Base-by-base conservation (phyloP, 2,888 invertebrate genomes). In the Zygaena filipendulae region DNA sequence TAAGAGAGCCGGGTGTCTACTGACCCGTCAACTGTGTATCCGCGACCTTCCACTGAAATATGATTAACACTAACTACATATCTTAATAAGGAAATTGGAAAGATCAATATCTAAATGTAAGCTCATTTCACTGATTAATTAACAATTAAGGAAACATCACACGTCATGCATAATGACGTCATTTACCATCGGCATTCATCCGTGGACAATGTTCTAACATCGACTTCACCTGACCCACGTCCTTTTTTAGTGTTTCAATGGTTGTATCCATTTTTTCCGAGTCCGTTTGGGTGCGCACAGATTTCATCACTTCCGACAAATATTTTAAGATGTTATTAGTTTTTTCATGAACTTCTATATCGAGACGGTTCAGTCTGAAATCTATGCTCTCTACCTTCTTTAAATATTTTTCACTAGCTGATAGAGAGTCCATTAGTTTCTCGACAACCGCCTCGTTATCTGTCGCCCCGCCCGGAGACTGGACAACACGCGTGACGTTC, bases 341-440 rank as follows among this genome's bases (percentile, higher is more conserved):
- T 43, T 74, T 77, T 33, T 77, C 75, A 30, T 77, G 77, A 4
- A 77, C 52, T 52, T 77, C 77, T 28, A 71, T 72, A 30, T 77
- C 75, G 20, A 77, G 42, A 12, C 77, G 53, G 34, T 75, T 79
- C 11, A 79, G 42, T 49, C 66, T 52, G 31, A 64, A 79, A 38
- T 74, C 70, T 29, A 80, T 71, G 36, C 60, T 64, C 18, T 79
- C 77, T n/a, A 79, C 55, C 48, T 72, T 75, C 34, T 77, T 75
- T 2, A 80, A 51, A 43, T 72, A 77, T 35, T 64, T 74, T 43
- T 77, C 79, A 40, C 69, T 74, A 3, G 70, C 59, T 2, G 71
- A 63, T 13, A 81, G 59, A 2, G 61, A 59, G 4, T 79, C 74
- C 58, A 80, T 52, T 2, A 81, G 41, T 34, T 64, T 72, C 13